phyloP scores from a whole-genome alignment of 1,140 invertebrate genomes.

The Drosophila subpulchrella region DNA sequence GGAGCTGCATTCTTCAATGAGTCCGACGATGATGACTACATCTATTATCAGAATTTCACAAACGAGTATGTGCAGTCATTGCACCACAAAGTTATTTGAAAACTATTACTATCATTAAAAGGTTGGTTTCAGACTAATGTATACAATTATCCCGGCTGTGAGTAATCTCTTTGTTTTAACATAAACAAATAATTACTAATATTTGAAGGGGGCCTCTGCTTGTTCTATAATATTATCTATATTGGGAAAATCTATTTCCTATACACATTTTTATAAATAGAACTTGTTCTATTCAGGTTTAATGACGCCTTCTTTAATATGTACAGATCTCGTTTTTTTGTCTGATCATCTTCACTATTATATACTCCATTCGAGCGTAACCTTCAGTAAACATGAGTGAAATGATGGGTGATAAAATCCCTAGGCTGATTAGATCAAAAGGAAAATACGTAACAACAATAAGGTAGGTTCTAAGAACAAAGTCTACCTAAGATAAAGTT shows the following conservation, averaged over 20 bases:
- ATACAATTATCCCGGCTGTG: neutral
- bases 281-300: constrained; percentile 24
- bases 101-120: neutral
- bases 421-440: constrained; percentile 18
- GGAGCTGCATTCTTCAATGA: neutral
- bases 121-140: neutral
- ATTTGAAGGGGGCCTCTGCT: neutral
- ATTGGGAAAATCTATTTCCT: constrained; percentile 2
- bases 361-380: constrained; percentile 6
- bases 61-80: neutral
- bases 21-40: neutral
- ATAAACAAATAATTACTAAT: neutral
- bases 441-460: constrained; percentile 5
- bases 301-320: neutral
- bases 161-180: neutral
- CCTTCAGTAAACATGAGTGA: constrained; percentile 1
- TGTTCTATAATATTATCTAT: neutral
- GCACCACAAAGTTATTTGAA: neutral
- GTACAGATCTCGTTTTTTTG: constrained; percentile 32
- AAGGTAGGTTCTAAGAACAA: constrained; percentile 19
- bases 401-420: constrained; percentile 32
- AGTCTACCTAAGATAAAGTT: constrained; percentile 16
- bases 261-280: constrained; percentile 7
- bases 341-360: constrained; percentile 13
- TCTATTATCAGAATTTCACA: neutral